These are phyloP conservation scores for Fregetta grallaria DNA, from an alignment of 2,113 vertebrate genomes.

Conservation along the genomic window DNA sequence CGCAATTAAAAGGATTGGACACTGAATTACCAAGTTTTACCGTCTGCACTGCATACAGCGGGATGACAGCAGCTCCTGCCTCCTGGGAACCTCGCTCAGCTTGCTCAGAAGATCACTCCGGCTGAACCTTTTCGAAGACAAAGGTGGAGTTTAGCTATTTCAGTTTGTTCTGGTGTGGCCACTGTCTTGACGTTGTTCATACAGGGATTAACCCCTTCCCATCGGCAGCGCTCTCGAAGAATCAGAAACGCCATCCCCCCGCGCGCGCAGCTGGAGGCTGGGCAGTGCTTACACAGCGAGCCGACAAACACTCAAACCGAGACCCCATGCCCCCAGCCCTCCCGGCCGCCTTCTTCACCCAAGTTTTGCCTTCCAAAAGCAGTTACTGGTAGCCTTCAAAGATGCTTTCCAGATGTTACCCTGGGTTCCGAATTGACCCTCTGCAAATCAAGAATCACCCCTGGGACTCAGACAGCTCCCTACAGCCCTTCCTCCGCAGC, in stretches of 20 bases:
- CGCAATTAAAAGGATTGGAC: rapidly evolving
- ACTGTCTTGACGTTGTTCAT: rapidly evolving
- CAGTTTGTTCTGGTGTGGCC: neutral
- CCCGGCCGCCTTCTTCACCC: neutral
- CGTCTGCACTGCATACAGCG: rapidly evolving
- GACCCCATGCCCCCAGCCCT: neutral
- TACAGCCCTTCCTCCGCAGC: neutral
- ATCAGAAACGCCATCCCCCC: neutral
- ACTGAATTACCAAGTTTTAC: neutral
- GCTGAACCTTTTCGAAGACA: neutral
- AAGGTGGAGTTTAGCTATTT: neutral
- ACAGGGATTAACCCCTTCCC: neutral
- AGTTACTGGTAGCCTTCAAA: neutral
- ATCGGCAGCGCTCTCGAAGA: neutral
- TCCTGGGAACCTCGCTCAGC: rapidly evolving
- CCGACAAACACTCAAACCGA: neutral
- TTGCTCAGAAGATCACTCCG: neutral
- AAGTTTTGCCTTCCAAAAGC: neutral
- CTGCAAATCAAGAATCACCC: neutral
- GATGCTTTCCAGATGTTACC: neutral
- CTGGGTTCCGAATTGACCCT: neutral
- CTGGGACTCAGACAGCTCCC: neutral
- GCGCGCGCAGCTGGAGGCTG: rapidly evolving
- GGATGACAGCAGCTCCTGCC: neutral
- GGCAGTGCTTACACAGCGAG: neutral